phyloP scores from a whole-genome alignment of 2,113 vertebrate genomes.

The Hyla sarda region DNA sequence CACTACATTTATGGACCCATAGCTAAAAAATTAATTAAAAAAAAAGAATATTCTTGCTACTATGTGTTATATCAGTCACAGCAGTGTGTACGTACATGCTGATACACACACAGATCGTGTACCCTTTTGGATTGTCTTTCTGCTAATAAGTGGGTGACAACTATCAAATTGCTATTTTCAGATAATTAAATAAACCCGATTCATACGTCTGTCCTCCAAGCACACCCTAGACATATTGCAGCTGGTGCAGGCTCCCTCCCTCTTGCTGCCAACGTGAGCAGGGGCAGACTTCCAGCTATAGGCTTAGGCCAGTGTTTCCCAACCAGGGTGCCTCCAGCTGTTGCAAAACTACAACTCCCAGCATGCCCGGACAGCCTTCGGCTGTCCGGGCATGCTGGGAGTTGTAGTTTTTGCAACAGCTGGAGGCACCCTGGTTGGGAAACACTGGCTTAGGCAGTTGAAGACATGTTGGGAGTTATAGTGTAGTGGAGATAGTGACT shows the following conservation, averaged over 20 bases:
- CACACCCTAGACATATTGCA: constrained; percentile 18
- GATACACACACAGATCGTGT: not conserved
- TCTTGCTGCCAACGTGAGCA: not conserved
- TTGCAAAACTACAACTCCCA: too few relatives aligned
- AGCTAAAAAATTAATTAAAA: too few relatives aligned
- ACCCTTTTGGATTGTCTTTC: constrained; percentile 54
- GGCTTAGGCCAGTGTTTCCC: too few relatives aligned
- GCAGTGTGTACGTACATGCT: not conserved
- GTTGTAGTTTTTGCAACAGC: too few relatives aligned
- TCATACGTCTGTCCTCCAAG: constrained; percentile 36
- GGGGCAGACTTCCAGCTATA: not conserved
- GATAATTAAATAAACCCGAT: constrained; percentile 59
- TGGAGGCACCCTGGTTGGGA: too few relatives aligned
- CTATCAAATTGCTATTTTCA: constrained; percentile 57
- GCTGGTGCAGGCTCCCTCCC: constrained; percentile 49
- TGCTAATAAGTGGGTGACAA: constrained; percentile 57
- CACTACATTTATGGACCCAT: not conserved
- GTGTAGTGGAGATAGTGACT: not conserved
- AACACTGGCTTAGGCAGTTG: too few relatives aligned
- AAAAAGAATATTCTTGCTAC: not conserved
- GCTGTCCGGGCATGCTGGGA: too few relatives aligned
- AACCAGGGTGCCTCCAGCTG: too few relatives aligned
- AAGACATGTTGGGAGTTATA: constrained; percentile 2
- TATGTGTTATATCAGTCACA: not conserved
- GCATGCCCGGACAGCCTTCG: too few relatives aligned